A percentile compares a stretch with the other conserved stretches of the same genome.
These are phyloP conservation scores for Siniperca chuatsi DNA, from an alignment of 2,113 vertebrate species.

Conservation along the genomic window DNA sequence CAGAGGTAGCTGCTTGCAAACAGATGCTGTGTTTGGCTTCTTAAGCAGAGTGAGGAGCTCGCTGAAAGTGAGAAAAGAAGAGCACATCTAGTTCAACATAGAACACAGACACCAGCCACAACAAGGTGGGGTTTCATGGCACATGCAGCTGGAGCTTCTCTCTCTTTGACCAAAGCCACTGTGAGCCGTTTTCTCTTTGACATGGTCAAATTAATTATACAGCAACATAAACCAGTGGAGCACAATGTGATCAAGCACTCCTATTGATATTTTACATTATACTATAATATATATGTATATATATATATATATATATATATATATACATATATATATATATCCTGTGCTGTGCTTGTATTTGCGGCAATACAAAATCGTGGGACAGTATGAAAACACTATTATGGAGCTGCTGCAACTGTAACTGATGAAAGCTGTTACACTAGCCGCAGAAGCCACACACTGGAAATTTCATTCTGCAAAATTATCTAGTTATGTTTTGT, in stretches of 20 bases:
- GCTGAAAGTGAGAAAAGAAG: constrained; percentile 37
- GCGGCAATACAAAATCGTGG: neutral
- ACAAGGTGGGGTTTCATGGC: constrained; percentile 21
- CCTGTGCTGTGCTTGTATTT: neutral
- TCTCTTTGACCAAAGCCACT: constrained; percentile 17
- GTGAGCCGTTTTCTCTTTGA: constrained; percentile 23
- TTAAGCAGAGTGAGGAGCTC: constrained; percentile 24
- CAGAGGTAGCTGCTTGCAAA: constrained; percentile 43
- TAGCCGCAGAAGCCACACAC: neutral
- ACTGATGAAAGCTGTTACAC: constrained; percentile 14
- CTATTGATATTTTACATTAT: neutral
- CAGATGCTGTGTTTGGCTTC: constrained; percentile 23
- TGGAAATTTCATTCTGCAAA: constrained; percentile 1
- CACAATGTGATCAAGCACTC: neutral
- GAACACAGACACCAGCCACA: constrained; percentile 23
- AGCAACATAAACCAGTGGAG: constrained; percentile 22
- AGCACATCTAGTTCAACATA: constrained; percentile 24
- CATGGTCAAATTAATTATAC: constrained; percentile 6
- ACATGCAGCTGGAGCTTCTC: constrained; percentile 29
- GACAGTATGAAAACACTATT: neutral
- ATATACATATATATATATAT: too few relatives aligned
- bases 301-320: too few relatives aligned
- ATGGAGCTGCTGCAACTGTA: neutral
- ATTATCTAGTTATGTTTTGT: constrained; percentile 9
- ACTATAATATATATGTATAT: too few relatives aligned